Evolutionary conservation across 2,113 vertebrate genomes (phyloP).

Genomic region (human (Homo sapiens)): GRCh38 chr6:157030001-157030500

Average conservation of each 20-base stretch:
- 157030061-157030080: neutral
- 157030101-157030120: neutral
- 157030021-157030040: neutral
- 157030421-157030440: neutral
- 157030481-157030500: neutral
- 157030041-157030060: neutral
- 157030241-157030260: neutral
- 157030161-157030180: neutral
- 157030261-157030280: neutral
- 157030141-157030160: neutral
- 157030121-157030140: neutral
- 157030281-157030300: neutral
- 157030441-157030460: neutral
- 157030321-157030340: too few species aligned
- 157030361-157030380: neutral
- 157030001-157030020: neutral
- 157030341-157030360: neutral
- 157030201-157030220: neutral
- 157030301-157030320: neutral
- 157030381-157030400: neutral
- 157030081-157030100: too few species aligned
- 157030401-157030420: neutral
- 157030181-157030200: neutral
- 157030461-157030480: neutral
- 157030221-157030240: neutral